Percentiles rank a stretch among this genome's conserved stretches.
Evolutionary conservation across 2,113 vertebrate species (phyloP).

Genomic region (Chascanopsetta lugubris): DNA sequence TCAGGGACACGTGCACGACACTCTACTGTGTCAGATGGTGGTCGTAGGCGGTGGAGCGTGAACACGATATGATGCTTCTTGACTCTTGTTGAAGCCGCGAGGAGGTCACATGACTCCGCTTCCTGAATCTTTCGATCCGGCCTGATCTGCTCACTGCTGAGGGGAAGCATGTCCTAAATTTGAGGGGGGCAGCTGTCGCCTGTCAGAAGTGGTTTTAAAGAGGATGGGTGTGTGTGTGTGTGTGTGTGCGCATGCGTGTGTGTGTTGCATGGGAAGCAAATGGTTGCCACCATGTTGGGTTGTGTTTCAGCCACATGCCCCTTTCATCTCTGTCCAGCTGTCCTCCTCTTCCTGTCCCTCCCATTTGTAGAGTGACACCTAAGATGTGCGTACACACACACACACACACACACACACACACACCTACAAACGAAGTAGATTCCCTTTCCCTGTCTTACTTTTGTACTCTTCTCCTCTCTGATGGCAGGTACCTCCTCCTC

Average conservation of each 20-base stretch:
- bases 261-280: slow-evolving; percentile 56
- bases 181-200: slow-evolving; percentile 60
- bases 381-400: slow-evolving; percentile 1
- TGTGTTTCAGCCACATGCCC: slow-evolving; percentile 32
- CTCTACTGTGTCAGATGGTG: not conserved
- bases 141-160: slow-evolving; percentile 19
- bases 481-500: too few species aligned
- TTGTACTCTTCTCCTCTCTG: not conserved
- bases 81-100: not conserved
- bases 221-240: slow-evolving; percentile 27
- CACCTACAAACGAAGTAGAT: slow-evolving; percentile 5
- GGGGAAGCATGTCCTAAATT: slow-evolving; percentile 36
- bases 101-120: slow-evolving; percentile 5
- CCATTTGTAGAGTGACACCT: slow-evolving; percentile 33
- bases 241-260: slow-evolving; percentile 23
- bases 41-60: slow-evolving; percentile 17
- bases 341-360: slow-evolving; percentile 51
- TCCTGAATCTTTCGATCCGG: not conserved
- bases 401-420: slow-evolving; percentile 5
- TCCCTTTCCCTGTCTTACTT: not conserved
- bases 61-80: slow-evolving; percentile 20
- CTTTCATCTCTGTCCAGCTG: slow-evolving; percentile 68
- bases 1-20: slow-evolving; percentile 4
- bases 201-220: slow-evolving; percentile 55
- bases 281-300: slow-evolving; percentile 50